Evolutionary conservation across 1,140 invertebrate species (phyloP).

Genomic region (Drosophila ironensis): DNA sequence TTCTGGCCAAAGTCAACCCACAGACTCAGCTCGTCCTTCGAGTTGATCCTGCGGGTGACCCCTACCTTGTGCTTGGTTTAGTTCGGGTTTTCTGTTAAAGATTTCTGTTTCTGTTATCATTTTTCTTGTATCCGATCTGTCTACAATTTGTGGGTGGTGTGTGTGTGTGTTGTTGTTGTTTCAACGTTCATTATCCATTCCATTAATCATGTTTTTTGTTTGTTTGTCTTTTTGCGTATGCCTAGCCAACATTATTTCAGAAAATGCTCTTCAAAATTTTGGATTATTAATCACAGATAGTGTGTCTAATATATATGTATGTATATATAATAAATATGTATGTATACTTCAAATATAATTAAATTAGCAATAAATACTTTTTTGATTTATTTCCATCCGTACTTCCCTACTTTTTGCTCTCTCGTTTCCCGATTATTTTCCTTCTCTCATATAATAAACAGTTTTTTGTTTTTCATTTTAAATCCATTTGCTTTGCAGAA

Average conservation of each 20-base stretch:
- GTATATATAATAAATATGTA: slow-evolving; percentile 80
- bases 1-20: slow-evolving; percentile 21
- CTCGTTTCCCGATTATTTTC: slow-evolving; percentile 1
- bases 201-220: slow-evolving; percentile 12
- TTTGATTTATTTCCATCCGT: slow-evolving; percentile 38
- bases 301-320: slow-evolving; percentile 82
- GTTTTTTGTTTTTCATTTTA: slow-evolving; percentile 16
- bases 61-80: slow-evolving; percentile 48
- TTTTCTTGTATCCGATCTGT: slow-evolving; percentile 71
- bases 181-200: slow-evolving; percentile 14
- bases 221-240: slow-evolving; percentile 52
- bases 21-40: not conserved
- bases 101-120: too few species aligned
- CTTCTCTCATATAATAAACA: slow-evolving; percentile 66
- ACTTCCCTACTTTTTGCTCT: slow-evolving; percentile 12
- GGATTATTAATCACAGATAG: slow-evolving; percentile 83
- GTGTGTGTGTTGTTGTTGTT: slow-evolving; percentile 7
- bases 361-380: slow-evolving; percentile 79
- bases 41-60: slow-evolving; percentile 5
- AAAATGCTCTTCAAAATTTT: slow-evolving; percentile 82
- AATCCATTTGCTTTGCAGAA: slow-evolving; percentile 47
- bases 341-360: slow-evolving; percentile 81
- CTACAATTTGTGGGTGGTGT: slow-evolving; percentile 50
- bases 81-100: slow-evolving; percentile 49
- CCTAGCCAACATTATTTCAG: slow-evolving; percentile 75